phyloP scores from a whole-genome alignment of 2,888 invertebrate genomes.

The Hemithea aestivaria region DNA sequence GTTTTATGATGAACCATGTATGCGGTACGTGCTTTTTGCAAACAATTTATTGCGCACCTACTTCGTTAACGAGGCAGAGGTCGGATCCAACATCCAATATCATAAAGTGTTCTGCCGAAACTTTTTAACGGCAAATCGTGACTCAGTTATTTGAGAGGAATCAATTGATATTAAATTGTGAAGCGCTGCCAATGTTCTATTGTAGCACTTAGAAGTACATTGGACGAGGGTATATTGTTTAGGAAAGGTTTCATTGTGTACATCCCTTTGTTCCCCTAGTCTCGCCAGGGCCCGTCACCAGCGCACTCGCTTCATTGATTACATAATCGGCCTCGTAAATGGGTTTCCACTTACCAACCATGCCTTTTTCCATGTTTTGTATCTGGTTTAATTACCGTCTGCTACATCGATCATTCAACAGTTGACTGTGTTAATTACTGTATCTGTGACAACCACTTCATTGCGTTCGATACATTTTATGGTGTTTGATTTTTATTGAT shows the following conservation, averaged over 20 bases:
- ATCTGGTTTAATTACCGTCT: slow-evolving; percentile 35
- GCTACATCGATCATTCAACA: slow-evolving; percentile 32
- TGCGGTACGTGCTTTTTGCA: slow-evolving; percentile 10
- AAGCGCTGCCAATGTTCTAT: slow-evolving; percentile 29
- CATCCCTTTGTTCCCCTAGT: slow-evolving; percentile 46
- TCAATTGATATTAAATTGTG: slow-evolving; percentile 11
- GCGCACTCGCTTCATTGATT: slow-evolving; percentile 50
- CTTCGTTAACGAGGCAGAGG: slow-evolving; percentile 13
- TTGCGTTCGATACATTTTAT: slow-evolving; percentile 10
- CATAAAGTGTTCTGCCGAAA: slow-evolving; percentile 5
- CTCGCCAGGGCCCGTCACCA: slow-evolving; percentile 38
- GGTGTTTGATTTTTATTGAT: slow-evolving; percentile 14
- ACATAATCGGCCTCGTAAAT: slow-evolving; percentile 45
- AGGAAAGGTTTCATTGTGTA: slow-evolving; percentile 58
- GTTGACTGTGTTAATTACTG: slow-evolving; percentile 33
- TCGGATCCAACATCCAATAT: slow-evolving; percentile 6
- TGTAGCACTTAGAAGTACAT: slow-evolving; percentile 49
- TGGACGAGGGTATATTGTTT: slow-evolving; percentile 44
- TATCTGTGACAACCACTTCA: slow-evolving; percentile 24
- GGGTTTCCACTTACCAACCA: slow-evolving; percentile 37
- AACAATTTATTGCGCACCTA: slow-evolving; percentile 22
- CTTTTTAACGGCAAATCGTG: background rate
- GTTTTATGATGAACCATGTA: slow-evolving; percentile 2
- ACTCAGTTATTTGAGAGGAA: too few species aligned
- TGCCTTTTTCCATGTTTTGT: slow-evolving; percentile 35